Evolutionary conservation across 2,113 vertebrate species (phyloP).

Genomic region (Conger conger): DNA sequence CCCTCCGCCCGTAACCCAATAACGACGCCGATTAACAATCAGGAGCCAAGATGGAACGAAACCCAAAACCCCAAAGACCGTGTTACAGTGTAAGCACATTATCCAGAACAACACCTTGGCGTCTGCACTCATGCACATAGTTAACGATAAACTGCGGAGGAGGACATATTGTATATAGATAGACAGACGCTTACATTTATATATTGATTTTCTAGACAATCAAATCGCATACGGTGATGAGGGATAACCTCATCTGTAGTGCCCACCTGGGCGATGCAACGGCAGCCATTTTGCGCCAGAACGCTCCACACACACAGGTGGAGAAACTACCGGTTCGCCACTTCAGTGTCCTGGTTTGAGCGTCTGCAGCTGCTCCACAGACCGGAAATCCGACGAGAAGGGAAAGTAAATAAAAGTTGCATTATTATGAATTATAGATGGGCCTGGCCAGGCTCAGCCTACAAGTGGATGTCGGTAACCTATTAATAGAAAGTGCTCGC

Average conservation of each 20-base stretch:
- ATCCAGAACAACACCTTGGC: neutral
- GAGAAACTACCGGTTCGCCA: no score
- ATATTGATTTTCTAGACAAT: no score
- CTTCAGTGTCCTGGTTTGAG: neutral
- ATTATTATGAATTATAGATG: constrained; percentile 37
- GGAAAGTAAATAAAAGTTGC: constrained; percentile 10
- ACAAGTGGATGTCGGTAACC: neutral
- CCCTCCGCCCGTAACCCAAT: neutral
- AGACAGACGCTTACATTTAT: no score
- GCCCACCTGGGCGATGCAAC: no score
- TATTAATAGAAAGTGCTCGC: constrained; percentile 35
- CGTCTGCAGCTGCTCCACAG: neutral
- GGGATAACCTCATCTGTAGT: no score
- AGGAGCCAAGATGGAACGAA: neutral
- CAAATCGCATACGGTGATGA: no score
- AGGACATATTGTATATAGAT: neutral
- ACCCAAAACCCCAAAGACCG: neutral
- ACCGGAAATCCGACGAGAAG: neutral
- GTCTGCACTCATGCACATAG: neutral
- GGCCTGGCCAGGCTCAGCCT: constrained; percentile 14
- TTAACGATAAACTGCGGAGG: neutral
- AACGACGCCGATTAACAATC: neutral
- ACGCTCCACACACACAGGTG: no score
- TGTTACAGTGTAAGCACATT: neutral
- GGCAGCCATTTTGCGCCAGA: no score